Evolutionary conservation across 2,113 vertebrate genomes (phyloP), one percentile per base, ranked within the genome.

Genomic region (Halichoerus grypus): DNA sequence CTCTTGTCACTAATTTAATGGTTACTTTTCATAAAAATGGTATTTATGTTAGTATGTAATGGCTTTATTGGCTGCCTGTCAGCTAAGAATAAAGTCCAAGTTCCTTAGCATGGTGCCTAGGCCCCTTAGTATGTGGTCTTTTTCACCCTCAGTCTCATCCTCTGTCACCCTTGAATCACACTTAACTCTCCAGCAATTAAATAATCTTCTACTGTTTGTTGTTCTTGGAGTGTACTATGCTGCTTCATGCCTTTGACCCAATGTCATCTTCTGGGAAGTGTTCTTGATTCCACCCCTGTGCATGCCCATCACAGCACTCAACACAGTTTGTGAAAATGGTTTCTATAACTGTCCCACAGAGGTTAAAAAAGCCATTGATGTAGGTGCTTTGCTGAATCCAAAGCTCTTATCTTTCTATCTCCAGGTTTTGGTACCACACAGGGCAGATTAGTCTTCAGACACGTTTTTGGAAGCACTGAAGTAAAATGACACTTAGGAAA

Each of bases 221-320:
- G 57, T 46, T 33, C 33, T n/a, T 28, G 71, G 36, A 93, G 92
- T 13, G 14, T 24, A 21, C 3, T 4, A n/a, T 0, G 4, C 18
- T 72, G 31, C 31, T 31, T 88, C 4, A 10, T 15, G 26, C 39
- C 42, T 92, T 12, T 13, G 53, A 19, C 19, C 31, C 33, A 33
- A 5, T 18, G 46, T 39, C 36, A 39, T 24, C 57, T 55, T 76
- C 39, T 69, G 55, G 28, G 59, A 79, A 14, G 19, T 0, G 3
- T 33, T 76, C 49, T 49, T 74, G 63, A 69, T 26, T 49, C n/a
- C n/a, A 46, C 1, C 49, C 2, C 31, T 15, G 3, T 59, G 36
- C 0, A 4, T 6, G 4, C 46, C 15, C 21, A 15, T 36, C 18
- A 36, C 0, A 33, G 26, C 31, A n/a, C 24, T 71, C 33, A n/a